Conservation (phyloP, 1,140 invertebrate species). For the Pseudomyrmex sp. region DNA sequence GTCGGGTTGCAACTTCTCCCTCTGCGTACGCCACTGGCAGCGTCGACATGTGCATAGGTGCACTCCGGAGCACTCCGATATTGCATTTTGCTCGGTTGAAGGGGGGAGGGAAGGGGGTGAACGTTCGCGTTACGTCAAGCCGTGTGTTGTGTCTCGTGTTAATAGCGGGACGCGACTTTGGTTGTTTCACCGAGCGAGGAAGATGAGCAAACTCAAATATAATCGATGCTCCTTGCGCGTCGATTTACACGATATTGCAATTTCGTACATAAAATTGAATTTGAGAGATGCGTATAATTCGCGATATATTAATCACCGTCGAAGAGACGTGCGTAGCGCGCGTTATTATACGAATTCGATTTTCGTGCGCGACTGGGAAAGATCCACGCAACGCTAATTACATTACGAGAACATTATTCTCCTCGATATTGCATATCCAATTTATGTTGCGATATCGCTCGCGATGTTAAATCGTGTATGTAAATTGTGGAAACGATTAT, state of each 20-base stretch:
- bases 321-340: no score
- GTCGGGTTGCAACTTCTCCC: slow-evolving; percentile 23
- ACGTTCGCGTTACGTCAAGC: slow-evolving; percentile 27
- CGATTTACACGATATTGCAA: slow-evolving; percentile 28
- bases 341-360: background rate
- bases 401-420: no score
- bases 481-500: background rate
- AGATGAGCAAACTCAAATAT: slow-evolving; percentile 18
- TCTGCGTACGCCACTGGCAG: slow-evolving; percentile 50
- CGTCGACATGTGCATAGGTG: background rate
- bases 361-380: background rate
- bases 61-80: slow-evolving; percentile 25
- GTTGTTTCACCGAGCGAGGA: background rate
- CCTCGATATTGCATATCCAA: no score
- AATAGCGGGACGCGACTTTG: slow-evolving; percentile 43
- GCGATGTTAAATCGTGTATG: background rate
- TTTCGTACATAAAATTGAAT: slow-evolving; percentile 10
- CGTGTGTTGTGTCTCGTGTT: slow-evolving; percentile 54
- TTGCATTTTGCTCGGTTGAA: slow-evolving; percentile 39
- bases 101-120: background rate
- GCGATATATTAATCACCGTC: slow-evolving; percentile 1
- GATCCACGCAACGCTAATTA: no score
- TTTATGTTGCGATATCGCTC: no score
- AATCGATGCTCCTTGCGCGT: slow-evolving; percentile 2
- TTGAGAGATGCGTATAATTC: background rate